These are phyloP conservation scores for Cephus rjabovi DNA, from an alignment of 2,888 invertebrate species.

Conservation along the genomic window DNA sequence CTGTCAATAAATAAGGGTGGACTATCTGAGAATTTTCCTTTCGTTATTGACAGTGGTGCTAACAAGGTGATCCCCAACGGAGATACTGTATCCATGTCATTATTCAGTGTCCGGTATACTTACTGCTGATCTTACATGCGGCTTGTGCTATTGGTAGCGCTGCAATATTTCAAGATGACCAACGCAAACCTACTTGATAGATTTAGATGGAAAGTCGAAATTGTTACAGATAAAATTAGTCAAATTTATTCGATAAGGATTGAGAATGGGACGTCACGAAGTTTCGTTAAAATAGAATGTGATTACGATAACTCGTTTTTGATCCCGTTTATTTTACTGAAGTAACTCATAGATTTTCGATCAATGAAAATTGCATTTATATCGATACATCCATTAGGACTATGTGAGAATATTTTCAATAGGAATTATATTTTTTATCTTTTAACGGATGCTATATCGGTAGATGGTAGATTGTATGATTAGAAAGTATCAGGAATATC, in stretches of 20 bases:
- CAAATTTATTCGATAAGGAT: not conserved
- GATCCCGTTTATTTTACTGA: not conserved
- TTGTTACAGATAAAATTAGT: not conserved
- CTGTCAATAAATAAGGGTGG: constrained; percentile 2
- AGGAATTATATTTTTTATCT: not conserved
- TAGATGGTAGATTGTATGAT: not conserved
- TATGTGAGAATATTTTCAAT: not conserved
- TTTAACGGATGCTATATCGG: not conserved
- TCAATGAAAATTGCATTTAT: not conserved
- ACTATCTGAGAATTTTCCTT: constrained; percentile 5
- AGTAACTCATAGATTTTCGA: not conserved
- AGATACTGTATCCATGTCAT: constrained; percentile 19
- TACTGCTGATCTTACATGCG: not conserved
- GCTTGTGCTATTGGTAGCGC: not conserved
- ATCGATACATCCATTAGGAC: not conserved
- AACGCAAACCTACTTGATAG: not conserved
- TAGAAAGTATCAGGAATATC: not conserved
- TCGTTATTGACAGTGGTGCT: constrained; percentile 14
- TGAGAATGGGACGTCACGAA: not conserved
- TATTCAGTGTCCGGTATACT: constrained; percentile 6
- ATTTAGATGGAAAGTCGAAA: not conserved
- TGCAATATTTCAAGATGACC: not conserved
- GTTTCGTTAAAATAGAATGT: not conserved
- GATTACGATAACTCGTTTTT: not conserved
- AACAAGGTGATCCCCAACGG: constrained; percentile 15